These are phyloP conservation scores for Chaetogeoica ovagalla DNA, from an alignment of 2,888 invertebrate genomes.

Conservation along the genomic window DNA sequence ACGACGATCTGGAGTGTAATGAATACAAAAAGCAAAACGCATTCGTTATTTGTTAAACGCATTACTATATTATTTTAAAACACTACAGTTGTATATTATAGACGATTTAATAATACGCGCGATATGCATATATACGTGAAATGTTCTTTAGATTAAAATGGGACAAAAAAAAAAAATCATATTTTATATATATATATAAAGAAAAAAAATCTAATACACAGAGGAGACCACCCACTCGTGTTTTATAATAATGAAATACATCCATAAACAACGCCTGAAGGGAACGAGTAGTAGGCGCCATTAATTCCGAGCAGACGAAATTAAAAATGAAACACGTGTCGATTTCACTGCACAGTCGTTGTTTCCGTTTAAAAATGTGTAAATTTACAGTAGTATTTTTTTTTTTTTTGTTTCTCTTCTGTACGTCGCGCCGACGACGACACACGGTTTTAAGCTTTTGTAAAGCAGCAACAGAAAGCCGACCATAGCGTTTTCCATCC, in stretches of 20 bases:
- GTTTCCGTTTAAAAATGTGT: background rate
- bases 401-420: too few species aligned
- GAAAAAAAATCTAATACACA: background rate
- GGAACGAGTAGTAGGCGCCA: background rate
- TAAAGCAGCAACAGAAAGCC: too few species aligned
- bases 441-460: background rate
- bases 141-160: background rate
- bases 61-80: background rate
- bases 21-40: background rate
- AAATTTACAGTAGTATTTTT: background rate
- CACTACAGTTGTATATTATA: background rate
- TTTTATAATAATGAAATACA: slow-evolving; percentile 14
- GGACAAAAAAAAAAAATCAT: background rate
- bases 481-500: too few species aligned
- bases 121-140: background rate
- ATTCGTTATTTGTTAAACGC: background rate
- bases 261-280: background rate
- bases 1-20: background rate
- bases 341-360: background rate
- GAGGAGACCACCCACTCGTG: slow-evolving; percentile 5
- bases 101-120: background rate
- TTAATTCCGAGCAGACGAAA: background rate
- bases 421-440: background rate
- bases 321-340: slow-evolving; percentile 23
- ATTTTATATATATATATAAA: background rate